phyloP scores from a whole-genome alignment of 2,888 invertebrate genomes.

The Sinelater perroti region DNA sequence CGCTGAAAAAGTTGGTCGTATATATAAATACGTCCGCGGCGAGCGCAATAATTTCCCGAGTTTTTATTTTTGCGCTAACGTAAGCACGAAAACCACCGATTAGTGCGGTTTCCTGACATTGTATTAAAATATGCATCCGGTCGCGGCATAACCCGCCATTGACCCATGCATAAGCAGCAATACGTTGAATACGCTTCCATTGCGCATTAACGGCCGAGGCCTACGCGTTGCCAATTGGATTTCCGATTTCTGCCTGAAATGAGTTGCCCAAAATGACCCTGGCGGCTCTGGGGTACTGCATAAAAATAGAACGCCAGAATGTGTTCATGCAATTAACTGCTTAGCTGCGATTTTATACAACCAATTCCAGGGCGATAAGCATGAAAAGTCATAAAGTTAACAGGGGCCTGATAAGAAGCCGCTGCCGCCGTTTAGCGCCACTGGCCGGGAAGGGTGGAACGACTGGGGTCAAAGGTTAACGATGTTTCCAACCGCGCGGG shows the following conservation, averaged over 20 bases:
- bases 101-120: constrained; percentile 40
- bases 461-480: constrained; percentile 41
- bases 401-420: constrained; percentile 34
- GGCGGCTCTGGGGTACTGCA: too few relatives aligned
- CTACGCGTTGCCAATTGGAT: constrained; percentile 27
- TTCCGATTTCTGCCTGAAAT: too few relatives aligned
- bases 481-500: constrained; percentile 35
- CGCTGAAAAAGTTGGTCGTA: constrained; percentile 4
- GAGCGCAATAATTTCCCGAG: constrained; percentile 3
- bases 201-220: constrained; percentile 22
- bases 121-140: constrained; percentile 44
- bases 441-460: constrained; percentile 35
- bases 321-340: constrained; percentile 37
- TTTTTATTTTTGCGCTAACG: constrained; percentile 11
- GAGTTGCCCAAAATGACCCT: too few relatives aligned
- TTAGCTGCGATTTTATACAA: constrained; percentile 37
- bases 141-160: constrained; percentile 34
- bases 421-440: constrained; percentile 33
- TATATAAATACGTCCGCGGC: constrained; percentile 8
- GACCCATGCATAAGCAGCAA: constrained; percentile 43
- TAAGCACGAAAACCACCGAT: constrained; percentile 27
- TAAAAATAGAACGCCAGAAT: constrained; percentile 19
- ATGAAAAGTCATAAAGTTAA: constrained; percentile 41
- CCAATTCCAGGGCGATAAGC: constrained; percentile 35
- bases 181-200: constrained; percentile 34